A percentile compares a stretch with the other conserved stretches of the same genome.
Conservation (phyloP, 2,888 invertebrate genomes). For the Cotesia congregata region DNA sequence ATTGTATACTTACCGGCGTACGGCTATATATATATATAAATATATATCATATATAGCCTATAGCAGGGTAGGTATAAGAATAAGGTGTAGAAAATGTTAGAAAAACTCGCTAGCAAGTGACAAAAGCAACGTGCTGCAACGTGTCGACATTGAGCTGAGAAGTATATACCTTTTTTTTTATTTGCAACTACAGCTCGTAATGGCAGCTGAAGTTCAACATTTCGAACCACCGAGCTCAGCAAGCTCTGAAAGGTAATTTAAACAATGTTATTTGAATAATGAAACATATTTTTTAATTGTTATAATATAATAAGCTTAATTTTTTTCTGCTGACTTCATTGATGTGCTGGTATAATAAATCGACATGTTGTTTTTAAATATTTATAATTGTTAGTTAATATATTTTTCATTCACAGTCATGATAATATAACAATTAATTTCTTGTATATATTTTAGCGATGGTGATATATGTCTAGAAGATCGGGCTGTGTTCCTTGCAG, state of each 20-base stretch:
- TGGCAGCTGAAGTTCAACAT: slow-evolving; percentile 75
- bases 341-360: slow-evolving; percentile 10
- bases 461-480: slow-evolving; percentile 61
- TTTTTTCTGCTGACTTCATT: slow-evolving; percentile 10
- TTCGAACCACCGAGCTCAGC: slow-evolving; percentile 91
- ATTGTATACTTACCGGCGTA: neutral
- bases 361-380: neutral
- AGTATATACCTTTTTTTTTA: neutral
- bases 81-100: neutral
- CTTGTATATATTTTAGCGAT: slow-evolving; percentile 49
- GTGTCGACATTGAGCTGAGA: neutral
- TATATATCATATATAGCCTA: neutral
- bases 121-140: slow-evolving; percentile 9
- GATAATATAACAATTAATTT: neutral
- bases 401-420: neutral
- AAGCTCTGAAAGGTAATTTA: slow-evolving; percentile 87
- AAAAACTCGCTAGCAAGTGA: neutral
- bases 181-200: slow-evolving; percentile 48
- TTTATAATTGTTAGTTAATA: slow-evolving; percentile 22
- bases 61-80: neutral
- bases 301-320: neutral
- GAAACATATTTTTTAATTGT: neutral
- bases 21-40: neutral
- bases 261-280: slow-evolving; percentile 7
- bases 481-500: slow-evolving; percentile 56